A percentile compares a stretch with the other conserved stretches of the same genome.
phyloP scores from a whole-genome alignment of 2,888 invertebrate genomes.

The Macrosoma leucophasiata region DNA sequence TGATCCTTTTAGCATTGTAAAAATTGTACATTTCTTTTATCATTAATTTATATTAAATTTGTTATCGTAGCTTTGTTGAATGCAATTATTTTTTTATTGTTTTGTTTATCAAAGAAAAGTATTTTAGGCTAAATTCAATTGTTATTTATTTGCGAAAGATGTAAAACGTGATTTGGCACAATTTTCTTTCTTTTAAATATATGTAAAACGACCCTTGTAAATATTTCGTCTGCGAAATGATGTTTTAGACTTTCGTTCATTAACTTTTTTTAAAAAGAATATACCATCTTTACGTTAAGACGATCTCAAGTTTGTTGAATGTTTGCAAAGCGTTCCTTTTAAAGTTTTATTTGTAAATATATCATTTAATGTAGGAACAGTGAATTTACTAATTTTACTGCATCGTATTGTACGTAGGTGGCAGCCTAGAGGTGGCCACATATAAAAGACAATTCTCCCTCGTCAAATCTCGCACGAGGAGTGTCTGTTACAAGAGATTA shows the following conservation, averaged over 20 bases:
- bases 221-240: slow-evolving; percentile 55
- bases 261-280: slow-evolving; percentile 61
- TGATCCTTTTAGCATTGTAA: slow-evolving; percentile 70
- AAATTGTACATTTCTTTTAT: slow-evolving; percentile 72
- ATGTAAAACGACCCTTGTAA: slow-evolving; percentile 54
- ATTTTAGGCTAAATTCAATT: slow-evolving; percentile 74
- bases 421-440: slow-evolving; percentile 31
- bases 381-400: slow-evolving; percentile 70
- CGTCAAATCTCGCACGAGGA: slow-evolving; percentile 31
- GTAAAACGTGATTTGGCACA: slow-evolving; percentile 67
- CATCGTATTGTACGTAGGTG: slow-evolving; percentile 49
- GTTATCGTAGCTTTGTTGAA: slow-evolving; percentile 75
- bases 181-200: slow-evolving; percentile 43
- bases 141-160: slow-evolving; percentile 73
- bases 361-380: slow-evolving; percentile 63
- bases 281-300: slow-evolving; percentile 75
- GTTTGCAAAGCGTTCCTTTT: slow-evolving; percentile 76
- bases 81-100: slow-evolving; percentile 76
- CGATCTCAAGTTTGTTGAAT: slow-evolving; percentile 76
- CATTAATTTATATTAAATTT: slow-evolving; percentile 75
- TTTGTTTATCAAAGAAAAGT: slow-evolving; percentile 73
- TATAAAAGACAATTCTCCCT: slow-evolving; percentile 47
- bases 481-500: slow-evolving; percentile 49
- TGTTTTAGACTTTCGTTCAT: slow-evolving; percentile 64
- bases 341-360: slow-evolving; percentile 76